Conservation (phyloP, 2,888 invertebrate species). For the Steinernema scapterisci region DNA sequence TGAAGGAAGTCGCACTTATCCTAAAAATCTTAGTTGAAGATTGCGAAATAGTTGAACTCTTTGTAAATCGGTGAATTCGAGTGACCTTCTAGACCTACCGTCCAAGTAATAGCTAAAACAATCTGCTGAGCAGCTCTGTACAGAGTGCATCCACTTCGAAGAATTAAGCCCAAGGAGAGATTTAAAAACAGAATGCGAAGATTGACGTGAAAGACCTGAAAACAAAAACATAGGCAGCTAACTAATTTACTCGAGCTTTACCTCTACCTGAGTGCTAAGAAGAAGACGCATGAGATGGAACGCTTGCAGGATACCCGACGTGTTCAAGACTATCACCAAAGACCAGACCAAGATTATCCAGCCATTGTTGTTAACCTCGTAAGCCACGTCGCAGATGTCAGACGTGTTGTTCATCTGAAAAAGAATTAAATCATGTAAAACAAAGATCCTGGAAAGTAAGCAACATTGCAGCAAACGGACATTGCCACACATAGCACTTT, state of each 20-base stretch:
- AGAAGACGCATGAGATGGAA: not conserved
- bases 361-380: slow-evolving; percentile 7
- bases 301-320: not conserved
- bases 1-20: slow-evolving; percentile 24
- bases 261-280: slow-evolving; percentile 12
- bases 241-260: not conserved
- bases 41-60: not conserved
- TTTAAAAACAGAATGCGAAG: not conserved
- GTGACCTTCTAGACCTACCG: not conserved
- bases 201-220: slow-evolving; percentile 11
- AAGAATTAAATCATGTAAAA: not conserved
- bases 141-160: not conserved
- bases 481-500: too few relatives aligned
- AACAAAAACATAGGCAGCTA: not conserved
- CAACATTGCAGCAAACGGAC: too few relatives aligned
- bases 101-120: not conserved
- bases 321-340: not conserved
- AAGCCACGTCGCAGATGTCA: not conserved
- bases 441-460: too few relatives aligned
- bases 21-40: not conserved
- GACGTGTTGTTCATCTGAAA: not conserved
- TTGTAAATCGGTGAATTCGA: too few relatives aligned
- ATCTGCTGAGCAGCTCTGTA: slow-evolving; percentile 2
- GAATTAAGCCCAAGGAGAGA: not conserved
- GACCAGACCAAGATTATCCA: not conserved